Percentiles rank a stretch among this genome's conserved stretches.
These are phyloP conservation scores for Sceloporus tristichus DNA, from an alignment of 2,113 vertebrate species.

Conservation along the genomic window DNA sequence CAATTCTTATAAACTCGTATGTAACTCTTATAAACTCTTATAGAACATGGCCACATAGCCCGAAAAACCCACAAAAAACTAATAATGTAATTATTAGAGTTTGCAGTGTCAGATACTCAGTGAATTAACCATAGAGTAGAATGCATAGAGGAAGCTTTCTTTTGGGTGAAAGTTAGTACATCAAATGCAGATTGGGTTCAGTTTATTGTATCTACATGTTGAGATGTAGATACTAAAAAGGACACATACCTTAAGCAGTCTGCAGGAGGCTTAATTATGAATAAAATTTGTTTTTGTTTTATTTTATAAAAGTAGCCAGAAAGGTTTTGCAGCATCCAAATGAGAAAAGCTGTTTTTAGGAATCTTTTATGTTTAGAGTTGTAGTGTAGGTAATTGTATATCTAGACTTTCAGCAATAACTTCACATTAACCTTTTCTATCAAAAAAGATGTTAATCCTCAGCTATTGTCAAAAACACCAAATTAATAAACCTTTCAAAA, in stretches of 20 bases:
- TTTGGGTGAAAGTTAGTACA: background rate
- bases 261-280: background rate
- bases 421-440: constrained; percentile 5
- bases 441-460: background rate
- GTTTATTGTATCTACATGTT: background rate
- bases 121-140: background rate
- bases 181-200: background rate
- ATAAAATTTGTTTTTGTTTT: background rate
- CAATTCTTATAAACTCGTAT: background rate
- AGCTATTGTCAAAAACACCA: background rate
- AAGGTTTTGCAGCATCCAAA: constrained; percentile 10
- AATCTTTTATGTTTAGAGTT: background rate
- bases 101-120: background rate
- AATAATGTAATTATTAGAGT: background rate
- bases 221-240: background rate
- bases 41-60: no score
- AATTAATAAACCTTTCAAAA: constrained; percentile 20
- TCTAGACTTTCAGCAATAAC: constrained; percentile 6
- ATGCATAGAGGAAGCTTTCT: background rate
- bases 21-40: no score
- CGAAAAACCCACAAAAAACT: no score
- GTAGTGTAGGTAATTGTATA: background rate
- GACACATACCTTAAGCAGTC: background rate
- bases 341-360: background rate
- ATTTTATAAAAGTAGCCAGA: background rate